Evolutionary conservation across 2,888 invertebrate genomes (phyloP).

Genomic region (Cataglyphis albicans): DNA sequence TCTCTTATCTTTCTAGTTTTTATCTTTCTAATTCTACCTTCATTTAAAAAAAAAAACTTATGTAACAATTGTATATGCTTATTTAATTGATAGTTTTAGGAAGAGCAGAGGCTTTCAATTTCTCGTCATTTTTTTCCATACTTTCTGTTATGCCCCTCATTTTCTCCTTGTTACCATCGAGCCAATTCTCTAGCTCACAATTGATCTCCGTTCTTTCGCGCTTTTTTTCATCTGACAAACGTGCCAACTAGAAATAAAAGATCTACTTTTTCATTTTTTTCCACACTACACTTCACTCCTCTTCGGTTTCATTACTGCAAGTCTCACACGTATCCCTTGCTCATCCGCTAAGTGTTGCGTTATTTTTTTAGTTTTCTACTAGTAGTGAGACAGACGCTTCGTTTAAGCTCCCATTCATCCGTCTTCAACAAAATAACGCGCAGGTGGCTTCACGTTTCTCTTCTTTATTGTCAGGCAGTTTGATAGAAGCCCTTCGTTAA

Average conservation of each 20-base stretch:
- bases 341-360: slow-evolving; percentile 31
- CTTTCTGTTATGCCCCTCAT: not conserved
- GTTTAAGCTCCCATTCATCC: slow-evolving; percentile 31
- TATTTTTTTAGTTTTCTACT: slow-evolving; percentile 42
- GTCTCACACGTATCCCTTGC: slow-evolving; percentile 6
- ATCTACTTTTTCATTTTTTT: not conserved
- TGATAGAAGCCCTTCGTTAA: not conserved
- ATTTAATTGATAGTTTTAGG: slow-evolving; percentile 4
- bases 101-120: not conserved
- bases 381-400: slow-evolving; percentile 11
- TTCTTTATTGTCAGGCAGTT: slow-evolving; percentile 15
- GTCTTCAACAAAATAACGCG: slow-evolving; percentile 25
- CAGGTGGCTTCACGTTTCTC: slow-evolving; percentile 4
- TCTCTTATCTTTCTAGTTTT: not conserved
- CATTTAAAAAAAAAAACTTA: not conserved
- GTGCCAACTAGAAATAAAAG: slow-evolving; percentile 10
- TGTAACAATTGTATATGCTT: not conserved
- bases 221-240: slow-evolving; percentile 23
- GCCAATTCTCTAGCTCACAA: slow-evolving; percentile 4
- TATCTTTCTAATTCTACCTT: not conserved
- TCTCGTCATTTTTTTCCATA: not conserved
- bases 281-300: not conserved
- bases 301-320: slow-evolving; percentile 23
- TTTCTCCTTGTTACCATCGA: not conserved
- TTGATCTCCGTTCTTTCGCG: not conserved